Evolutionary conservation across 2,113 vertebrate genomes (phyloP), one percentile per base, ranked within the genome.

Genomic region (Rhombomys opimus): DNA sequence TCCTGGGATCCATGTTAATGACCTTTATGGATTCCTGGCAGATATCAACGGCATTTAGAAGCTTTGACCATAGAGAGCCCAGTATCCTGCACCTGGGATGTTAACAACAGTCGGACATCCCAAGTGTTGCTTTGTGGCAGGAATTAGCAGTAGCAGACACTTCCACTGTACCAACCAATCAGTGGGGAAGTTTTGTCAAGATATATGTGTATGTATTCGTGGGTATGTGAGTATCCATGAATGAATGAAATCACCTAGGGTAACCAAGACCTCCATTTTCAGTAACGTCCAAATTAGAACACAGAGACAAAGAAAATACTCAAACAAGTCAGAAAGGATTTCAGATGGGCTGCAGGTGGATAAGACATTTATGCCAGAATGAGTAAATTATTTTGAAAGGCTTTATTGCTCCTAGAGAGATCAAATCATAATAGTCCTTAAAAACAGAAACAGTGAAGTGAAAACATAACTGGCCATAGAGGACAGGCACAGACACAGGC

Each of bases 401-500:
- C 80, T 22, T 13, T 46, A 52, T 8, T 41, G 5, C 22, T 18
- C 5, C 9, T 27, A 70, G 0, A 0, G 13, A 82, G 35, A 38
- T 14, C 30, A 54, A 46, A 82, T 92, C 65, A 87, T 7, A 70
- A 63, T 13, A 5, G 7, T 63, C 14, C 7, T 54, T 76, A 46
- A 75, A 72, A 86, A 15, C 7, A 35, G 18, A 8, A 59, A 91
- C 13, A 12, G 13, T 52, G 27, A 41, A 2, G n/a, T 46, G 59
- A 85, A 75, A 46, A 65, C 2, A 18, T 41, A 78, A 18, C 57
- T 30, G 25, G 63, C 46, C 18, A 15, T 1, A 23, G 50, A 84
- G 32, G 22, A 17, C 10, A 89, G 41, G 1, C 2, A 57, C 0
- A 14, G 22, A 84, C 9, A 70, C 5, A 46, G 46, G 46, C 46